Base-by-base conservation (phyloP, 1,140 invertebrate genomes). In the Babylonia areolata region DNA sequence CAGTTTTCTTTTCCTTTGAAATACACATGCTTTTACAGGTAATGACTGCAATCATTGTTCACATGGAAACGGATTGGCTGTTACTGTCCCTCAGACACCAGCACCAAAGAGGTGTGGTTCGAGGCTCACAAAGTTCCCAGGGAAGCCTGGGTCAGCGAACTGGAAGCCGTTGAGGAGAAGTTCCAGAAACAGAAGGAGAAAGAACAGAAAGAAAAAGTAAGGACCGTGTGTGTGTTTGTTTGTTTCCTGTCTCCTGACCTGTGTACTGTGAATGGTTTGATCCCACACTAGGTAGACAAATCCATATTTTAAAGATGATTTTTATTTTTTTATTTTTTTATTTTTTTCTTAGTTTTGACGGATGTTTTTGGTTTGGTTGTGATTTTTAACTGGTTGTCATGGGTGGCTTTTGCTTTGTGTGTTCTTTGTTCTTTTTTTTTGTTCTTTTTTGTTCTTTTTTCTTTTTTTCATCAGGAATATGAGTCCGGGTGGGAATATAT, bases 111-210 rank as follows among this genome's bases (percentile, higher is more conserved):
- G 20, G 84, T 89, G 17, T 92, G 91, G 93, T 85, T 94, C 20
- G 93, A 94, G 83, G 88, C 93, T 5, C 86, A 93, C 83, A 91
- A 90, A 75, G 75, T 91, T 31, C 93, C 92, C 31, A 69, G 88
- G 42, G 93, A 94, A 84, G 86, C 85, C 17, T 94, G 93, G 93
- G 28, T 92, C 20, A 88, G 85, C 79, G 92, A 94, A 85, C 77
- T 93, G 33, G 93, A 94, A 23, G 89, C 85, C 82, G 71, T 89
- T 37, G 81, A 84, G 46, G 88, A 88, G 46, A 78, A 90, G 37
- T 58, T 88, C 3, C 64, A n/a, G 31, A 86, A 86, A 83, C 69
- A 83, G 42, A 86, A 75, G 51, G 85, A 85, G 11, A 42, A 78
- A 73, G 71, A 64, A 3, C 23, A 39, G 15, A 82, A 82, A 20